Percentiles rank a stretch among this genome's conserved stretches.
Evolutionary conservation across 2,888 invertebrate genomes (phyloP).

Genomic region (Prenolepis imparis): DNA sequence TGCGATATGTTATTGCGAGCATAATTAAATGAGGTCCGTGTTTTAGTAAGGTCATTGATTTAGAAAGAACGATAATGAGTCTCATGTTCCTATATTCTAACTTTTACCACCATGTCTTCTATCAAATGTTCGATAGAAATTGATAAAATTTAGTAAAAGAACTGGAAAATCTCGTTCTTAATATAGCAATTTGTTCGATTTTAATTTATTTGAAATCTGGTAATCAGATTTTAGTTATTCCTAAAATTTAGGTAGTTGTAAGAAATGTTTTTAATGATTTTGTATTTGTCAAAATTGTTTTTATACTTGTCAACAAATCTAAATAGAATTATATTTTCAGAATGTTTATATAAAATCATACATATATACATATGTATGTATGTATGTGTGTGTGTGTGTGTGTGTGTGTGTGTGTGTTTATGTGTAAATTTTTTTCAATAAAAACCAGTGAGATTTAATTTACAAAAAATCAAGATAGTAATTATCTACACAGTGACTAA

Average conservation of each 20-base stretch:
- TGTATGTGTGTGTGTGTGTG: background rate
- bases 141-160: background rate
- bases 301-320: background rate
- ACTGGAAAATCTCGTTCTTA: background rate
- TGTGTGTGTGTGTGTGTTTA: too few species aligned
- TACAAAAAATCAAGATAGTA: background rate
- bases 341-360: background rate
- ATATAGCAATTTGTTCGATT: background rate
- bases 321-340: background rate
- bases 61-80: background rate
- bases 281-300: background rate
- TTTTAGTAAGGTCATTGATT: constrained; percentile 4
- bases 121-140: background rate
- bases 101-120: background rate
- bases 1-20: background rate
- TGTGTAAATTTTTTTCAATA: background rate
- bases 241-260: background rate
- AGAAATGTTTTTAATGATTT: background rate
- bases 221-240: too few species aligned
- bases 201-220: background rate
- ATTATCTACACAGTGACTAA: background rate
- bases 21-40: background rate
- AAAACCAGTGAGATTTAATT: background rate
- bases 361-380: background rate
- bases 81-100: background rate